phyloP scores from a whole-genome alignment of 2,797 vertebrate genomes.

The Chiroxiphia lanceolata region DNA sequence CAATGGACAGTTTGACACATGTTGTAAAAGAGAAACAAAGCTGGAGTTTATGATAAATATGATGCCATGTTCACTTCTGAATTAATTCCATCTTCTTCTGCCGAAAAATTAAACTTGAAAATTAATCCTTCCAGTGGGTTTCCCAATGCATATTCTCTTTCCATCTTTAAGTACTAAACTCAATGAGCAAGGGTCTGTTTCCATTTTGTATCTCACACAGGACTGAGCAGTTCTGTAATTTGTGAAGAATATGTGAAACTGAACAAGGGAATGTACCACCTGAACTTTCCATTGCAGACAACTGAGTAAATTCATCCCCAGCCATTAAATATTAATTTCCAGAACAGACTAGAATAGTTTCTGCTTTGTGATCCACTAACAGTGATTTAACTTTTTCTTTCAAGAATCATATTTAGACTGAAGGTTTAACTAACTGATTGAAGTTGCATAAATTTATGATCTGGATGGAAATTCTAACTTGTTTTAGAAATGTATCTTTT shows the following conservation, averaged over 20 bases:
- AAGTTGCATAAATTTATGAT: neutral
- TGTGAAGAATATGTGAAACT: neutral
- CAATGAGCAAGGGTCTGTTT: neutral
- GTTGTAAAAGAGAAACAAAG: neutral
- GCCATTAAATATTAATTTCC: neutral
- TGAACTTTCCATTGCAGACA: neutral
- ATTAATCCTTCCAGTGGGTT: constrained; percentile 30
- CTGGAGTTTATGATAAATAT: constrained; percentile 18
- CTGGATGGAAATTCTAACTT: neutral
- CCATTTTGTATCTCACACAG: neutral
- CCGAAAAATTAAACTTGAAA: constrained; percentile 3
- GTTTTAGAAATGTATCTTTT: neutral
- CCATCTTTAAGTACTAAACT: neutral
- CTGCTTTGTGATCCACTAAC: neutral
- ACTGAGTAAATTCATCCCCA: neutral
- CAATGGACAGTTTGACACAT: neutral
- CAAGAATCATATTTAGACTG: neutral
- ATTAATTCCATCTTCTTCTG: constrained; percentile 31
- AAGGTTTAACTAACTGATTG: neutral
- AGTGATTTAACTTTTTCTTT: neutral
- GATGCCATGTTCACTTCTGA: neutral
- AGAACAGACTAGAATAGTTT: neutral
- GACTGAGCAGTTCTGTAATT: neutral
- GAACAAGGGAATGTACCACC: neutral
- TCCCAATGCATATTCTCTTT: constrained; percentile 26